Conservation (phyloP, 2,113 vertebrate genomes). For the Hypomesus transpacificus region DNA sequence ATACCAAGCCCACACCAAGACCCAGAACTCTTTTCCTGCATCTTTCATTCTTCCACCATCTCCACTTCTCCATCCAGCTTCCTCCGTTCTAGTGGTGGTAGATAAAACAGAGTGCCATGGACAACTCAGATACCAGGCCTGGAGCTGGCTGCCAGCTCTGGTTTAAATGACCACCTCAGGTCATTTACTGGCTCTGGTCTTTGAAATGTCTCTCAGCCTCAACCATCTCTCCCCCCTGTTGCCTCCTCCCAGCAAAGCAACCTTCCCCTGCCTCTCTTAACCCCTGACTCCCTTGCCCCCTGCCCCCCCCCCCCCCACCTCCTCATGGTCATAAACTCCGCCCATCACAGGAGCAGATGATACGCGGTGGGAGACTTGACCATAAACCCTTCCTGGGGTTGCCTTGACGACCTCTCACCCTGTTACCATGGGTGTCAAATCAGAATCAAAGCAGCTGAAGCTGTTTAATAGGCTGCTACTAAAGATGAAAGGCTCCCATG, state of each 20-base stretch:
- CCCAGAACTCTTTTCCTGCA: too few relatives aligned
- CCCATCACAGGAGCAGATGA: neutral
- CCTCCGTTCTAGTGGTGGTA: neutral
- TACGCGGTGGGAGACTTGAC: neutral
- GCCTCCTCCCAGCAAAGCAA: too few relatives aligned
- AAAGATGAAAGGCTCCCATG: neutral
- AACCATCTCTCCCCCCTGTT: neutral
- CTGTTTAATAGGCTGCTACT: neutral
- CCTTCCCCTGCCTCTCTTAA: too few relatives aligned
- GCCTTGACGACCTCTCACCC: neutral
- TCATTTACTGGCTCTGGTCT: conserved; percentile 32
- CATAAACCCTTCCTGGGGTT: neutral
- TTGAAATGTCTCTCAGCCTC: neutral
- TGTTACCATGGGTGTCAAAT: neutral
- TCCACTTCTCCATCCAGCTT: neutral
- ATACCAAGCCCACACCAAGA: too few relatives aligned
- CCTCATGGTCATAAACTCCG: neutral
- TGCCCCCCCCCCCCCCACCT: neutral
- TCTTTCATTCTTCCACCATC: neutral
- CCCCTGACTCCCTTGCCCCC: too few relatives aligned
- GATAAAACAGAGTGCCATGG: conserved; percentile 34
- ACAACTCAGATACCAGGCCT: conserved; percentile 42
- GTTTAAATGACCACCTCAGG: conserved; percentile 29
- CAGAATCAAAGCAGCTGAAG: neutral
- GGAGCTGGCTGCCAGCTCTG: conserved; percentile 16